A percentile compares a stretch with the other conserved stretches of the same genome.
Conservation (phyloP, 2,113 vertebrate species). For the Antechinus stuartii region DNA sequence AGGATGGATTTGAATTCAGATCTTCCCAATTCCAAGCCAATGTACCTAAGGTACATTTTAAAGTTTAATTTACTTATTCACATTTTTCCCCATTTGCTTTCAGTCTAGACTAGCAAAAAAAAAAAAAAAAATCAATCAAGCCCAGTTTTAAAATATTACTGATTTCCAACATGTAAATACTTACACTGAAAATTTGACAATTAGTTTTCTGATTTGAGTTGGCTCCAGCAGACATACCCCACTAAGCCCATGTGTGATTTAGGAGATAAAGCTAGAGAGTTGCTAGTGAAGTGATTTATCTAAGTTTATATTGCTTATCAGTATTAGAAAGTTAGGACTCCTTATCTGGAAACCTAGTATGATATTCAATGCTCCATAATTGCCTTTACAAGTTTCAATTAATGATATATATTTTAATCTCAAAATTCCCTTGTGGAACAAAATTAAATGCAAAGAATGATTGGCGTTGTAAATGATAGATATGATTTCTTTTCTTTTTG, state of each 20-base stretch:
- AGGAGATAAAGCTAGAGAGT: neutral
- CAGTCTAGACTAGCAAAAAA: no score
- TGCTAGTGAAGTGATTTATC: neutral
- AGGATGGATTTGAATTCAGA: neutral
- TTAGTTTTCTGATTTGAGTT: neutral
- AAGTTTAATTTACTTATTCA: neutral
- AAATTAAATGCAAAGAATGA: constrained; percentile 11
- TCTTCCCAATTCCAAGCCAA: neutral
- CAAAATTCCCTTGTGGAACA: neutral
- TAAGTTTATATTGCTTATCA: neutral
- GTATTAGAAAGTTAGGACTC: neutral
- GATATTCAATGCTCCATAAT: neutral
- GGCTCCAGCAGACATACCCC: neutral
- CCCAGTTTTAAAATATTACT: neutral
- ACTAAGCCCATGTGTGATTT: neutral
- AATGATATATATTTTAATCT: neutral
- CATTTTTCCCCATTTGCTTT: no score
- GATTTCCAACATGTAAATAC: neutral
- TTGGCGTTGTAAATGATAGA: neutral
- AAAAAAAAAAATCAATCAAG: no score
- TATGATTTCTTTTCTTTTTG: neutral
- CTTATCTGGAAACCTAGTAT: neutral
- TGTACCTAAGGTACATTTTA: neutral
- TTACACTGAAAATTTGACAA: neutral
- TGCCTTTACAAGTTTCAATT: neutral